These are phyloP conservation scores for Oryzaephilus surinamensis DNA, from an alignment of 1,140 invertebrate genomes.

Conservation along the genomic window DNA sequence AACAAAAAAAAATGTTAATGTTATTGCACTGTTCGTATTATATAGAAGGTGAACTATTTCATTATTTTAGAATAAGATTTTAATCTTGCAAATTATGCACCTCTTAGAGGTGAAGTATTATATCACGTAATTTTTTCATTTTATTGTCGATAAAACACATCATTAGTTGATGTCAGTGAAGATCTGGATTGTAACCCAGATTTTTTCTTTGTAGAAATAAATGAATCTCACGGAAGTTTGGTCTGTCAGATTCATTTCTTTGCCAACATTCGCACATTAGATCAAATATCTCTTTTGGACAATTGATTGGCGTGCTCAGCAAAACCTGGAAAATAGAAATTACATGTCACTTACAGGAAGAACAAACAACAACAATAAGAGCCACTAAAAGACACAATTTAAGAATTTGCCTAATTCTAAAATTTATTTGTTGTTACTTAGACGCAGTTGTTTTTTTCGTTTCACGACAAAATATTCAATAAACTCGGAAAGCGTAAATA, in stretches of 20 bases:
- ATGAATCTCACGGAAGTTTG: slow-evolving; percentile 83
- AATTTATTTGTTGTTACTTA: neutral
- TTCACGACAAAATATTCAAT: neutral
- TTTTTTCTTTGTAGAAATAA: slow-evolving; percentile 85
- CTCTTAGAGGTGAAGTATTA: slow-evolving; percentile 9
- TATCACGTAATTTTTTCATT: slow-evolving; percentile 19
- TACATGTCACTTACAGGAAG: slow-evolving; percentile 4
- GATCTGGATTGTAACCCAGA: slow-evolving; percentile 60
- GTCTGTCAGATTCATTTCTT: slow-evolving; percentile 69
- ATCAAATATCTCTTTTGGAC: slow-evolving; percentile 84
- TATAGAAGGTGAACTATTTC: neutral
- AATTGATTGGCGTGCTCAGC: slow-evolving; percentile 66
- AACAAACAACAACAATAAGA: slow-evolving; percentile 1
- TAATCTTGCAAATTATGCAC: no score
- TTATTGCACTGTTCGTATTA: neutral
- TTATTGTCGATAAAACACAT: slow-evolving; percentile 23
- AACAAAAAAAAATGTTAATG: neutral
- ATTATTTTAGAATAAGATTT: no score
- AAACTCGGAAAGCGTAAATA: neutral
- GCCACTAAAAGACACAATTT: neutral
- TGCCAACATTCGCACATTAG: slow-evolving; percentile 93
- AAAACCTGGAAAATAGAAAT: slow-evolving; percentile 43
- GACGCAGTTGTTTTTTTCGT: neutral
- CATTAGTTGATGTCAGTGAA: slow-evolving; percentile 25
- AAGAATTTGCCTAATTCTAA: neutral